Percentiles rank a stretch among this genome's conserved stretches.
Conservation (phyloP, 1,140 invertebrate genomes). For the Aphis craccivora region DNA sequence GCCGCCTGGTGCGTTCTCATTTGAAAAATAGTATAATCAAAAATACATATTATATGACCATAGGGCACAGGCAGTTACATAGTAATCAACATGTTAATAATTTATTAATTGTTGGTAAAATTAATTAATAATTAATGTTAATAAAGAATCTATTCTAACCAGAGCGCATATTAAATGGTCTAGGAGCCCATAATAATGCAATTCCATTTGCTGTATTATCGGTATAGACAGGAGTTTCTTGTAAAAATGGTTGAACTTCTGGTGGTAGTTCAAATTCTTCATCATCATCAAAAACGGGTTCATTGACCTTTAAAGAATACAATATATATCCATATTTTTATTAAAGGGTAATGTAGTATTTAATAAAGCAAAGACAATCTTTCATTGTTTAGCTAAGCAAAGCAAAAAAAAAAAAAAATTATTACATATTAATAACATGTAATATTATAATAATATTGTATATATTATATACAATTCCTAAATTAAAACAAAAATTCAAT, state of each 20-base stretch:
- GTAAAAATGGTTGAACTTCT: slow-evolving; percentile 89
- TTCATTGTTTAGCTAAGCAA: background rate
- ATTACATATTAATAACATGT: too few relatives aligned
- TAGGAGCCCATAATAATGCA: slow-evolving; percentile 95
- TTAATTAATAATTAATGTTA: background rate
- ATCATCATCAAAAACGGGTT: slow-evolving; percentile 90
- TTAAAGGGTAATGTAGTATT: background rate
- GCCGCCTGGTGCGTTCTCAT: too few relatives aligned
- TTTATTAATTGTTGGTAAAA: background rate
- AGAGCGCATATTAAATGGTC: slow-evolving; percentile 96
- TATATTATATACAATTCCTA: background rate
- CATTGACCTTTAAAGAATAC: slow-evolving; percentile 70
- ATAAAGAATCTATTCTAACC: slow-evolving; percentile 65
- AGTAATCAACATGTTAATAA: too few relatives aligned
- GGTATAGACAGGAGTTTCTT: slow-evolving; percentile 94
- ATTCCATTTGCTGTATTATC: slow-evolving; percentile 99
- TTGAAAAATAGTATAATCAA: too few relatives aligned
- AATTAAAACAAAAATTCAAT: too few relatives aligned
- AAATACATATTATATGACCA: too few relatives aligned
- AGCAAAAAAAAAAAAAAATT: background rate
- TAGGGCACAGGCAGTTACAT: too few relatives aligned
- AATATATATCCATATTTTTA: slow-evolving; percentile 51
- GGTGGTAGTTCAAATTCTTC: slow-evolving; percentile 94
- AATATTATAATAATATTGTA: too few relatives aligned
- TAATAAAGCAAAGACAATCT: background rate